These are phyloP conservation scores for Corythoichthys intestinalis DNA, from an alignment of 2,113 vertebrate genomes.

Conservation along the genomic window DNA sequence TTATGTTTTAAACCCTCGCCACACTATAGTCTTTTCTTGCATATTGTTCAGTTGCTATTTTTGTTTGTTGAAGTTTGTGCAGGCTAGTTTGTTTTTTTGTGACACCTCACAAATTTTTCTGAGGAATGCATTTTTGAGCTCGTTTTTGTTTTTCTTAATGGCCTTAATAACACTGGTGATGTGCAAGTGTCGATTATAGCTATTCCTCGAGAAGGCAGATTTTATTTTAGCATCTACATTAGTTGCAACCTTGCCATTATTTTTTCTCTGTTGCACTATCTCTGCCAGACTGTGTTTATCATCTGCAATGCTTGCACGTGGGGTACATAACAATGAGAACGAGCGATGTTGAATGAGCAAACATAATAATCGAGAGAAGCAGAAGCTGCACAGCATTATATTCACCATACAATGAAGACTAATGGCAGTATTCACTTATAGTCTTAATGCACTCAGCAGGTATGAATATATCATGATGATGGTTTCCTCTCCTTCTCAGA, in stretches of 20 bases:
- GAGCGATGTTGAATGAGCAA: constrained; percentile 36
- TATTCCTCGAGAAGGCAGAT: constrained; percentile 12
- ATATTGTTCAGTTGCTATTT: too few species aligned
- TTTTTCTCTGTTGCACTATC: constrained; percentile 22
- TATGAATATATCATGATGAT: constrained; percentile 18
- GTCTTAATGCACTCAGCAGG: constrained; percentile 19
- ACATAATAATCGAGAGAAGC: constrained; percentile 37
- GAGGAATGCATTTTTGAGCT: too few species aligned
- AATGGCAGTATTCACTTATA: constrained; percentile 9
- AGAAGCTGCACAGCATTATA: constrained; percentile 40
- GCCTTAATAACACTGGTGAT: neutral
- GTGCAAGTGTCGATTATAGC: constrained; percentile 25
- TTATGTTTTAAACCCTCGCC: too few species aligned
- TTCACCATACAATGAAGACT: constrained; percentile 31
- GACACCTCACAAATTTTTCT: too few species aligned
- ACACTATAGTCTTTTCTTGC: too few species aligned
- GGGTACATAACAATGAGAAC: constrained; percentile 52
- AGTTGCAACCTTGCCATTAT: constrained; percentile 19
- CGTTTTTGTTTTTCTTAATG: neutral
- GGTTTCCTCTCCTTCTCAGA: constrained; percentile 27
- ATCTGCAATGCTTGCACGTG: constrained; percentile 52
- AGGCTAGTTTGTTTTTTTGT: too few species aligned
- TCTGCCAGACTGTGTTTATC: constrained; percentile 33
- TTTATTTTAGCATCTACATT: constrained; percentile 7
- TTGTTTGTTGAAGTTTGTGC: too few species aligned